Evolutionary conservation across 1,140 invertebrate species (phyloP), one percentile per base, ranked within the genome.

Genomic region (Drosophila eugracilis): DNA sequence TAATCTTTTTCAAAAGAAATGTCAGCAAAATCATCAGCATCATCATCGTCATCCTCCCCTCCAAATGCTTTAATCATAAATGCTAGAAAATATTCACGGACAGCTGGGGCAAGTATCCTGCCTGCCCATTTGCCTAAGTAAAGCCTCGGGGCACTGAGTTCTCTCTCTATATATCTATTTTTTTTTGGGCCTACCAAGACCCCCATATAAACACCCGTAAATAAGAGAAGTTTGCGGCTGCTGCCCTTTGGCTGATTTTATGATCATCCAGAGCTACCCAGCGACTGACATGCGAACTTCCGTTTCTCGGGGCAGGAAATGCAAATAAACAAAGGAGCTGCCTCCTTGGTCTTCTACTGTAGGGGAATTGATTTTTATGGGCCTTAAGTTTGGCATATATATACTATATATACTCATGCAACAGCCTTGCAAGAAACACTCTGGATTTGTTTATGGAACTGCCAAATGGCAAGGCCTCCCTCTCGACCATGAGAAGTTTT

Each of bases 291-390:
- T 85, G 77, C 72, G 70, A 78, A 88, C 83, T 88, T 86, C 81
- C 81, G 81, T 67, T 76, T 58, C 26, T 69, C 39, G 63, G 59
- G 62, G 60, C 81, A 81, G 81, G 81, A 86, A 86, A 88, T 88
- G 83, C 81, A 86, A 81, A 86, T 86, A 86, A 86, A 86, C 81
- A 86, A 78, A 88, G 69, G 75, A 37, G 17, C 36, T 7, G 57
- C 49, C 48, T 39, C 70, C 70, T 53, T 26, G 14, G n/a, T n/a
- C n/a, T n/a, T n/a, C 19, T n/a, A 26, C 3, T 70, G 65, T 62
- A 48, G 84, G 75, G 41, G 81, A 88, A 85, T 86, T 88, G 81
- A 85, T 85, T 88, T 86, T 86, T 88, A 86, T 86, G 83, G 62
- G 73, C 85, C 74, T 77, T 86, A 88, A 88, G 77, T 88, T 88